Conservation (phyloP, 2,113 vertebrate species). For the Oryzias melastigma region DNA sequence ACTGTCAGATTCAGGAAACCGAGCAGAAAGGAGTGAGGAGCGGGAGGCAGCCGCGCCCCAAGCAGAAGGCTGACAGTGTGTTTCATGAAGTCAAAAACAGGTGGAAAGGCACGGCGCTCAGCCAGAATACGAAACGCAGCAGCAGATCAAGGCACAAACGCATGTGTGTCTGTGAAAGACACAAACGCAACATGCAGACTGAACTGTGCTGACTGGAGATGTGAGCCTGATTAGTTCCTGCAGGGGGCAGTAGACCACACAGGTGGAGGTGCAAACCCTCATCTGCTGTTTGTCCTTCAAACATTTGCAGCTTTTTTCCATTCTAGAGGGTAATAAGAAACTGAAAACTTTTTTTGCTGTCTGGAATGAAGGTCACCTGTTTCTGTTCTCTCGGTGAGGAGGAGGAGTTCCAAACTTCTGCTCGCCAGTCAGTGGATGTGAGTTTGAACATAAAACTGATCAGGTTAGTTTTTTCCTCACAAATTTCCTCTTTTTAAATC, state of each 20-base stretch:
- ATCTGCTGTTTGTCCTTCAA: too few species aligned
- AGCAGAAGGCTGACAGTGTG: slow-evolving; percentile 43
- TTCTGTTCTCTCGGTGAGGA: too few species aligned
- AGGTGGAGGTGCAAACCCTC: too few species aligned
- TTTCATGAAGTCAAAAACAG: slow-evolving; percentile 2
- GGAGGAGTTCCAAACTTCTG: too few species aligned
- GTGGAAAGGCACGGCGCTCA: slow-evolving; percentile 67
- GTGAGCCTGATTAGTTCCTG: slow-evolving; percentile 33
- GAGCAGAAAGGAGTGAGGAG: slow-evolving; percentile 7
- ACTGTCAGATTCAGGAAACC: background rate
- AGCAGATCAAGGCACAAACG: slow-evolving; percentile 76
- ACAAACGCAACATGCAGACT: background rate
- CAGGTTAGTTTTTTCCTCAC: background rate
- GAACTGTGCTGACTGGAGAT: background rate
- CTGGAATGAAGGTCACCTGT: too few species aligned
- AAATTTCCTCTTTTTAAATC: background rate
- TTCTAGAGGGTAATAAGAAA: too few species aligned
- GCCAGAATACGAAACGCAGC: slow-evolving; percentile 34
- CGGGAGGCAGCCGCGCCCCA: slow-evolving; percentile 5
- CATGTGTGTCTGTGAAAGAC: slow-evolving; percentile 28
- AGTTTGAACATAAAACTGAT: too few species aligned
- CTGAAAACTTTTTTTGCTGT: too few species aligned
- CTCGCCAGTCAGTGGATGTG: too few species aligned
- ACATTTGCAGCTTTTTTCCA: too few species aligned
- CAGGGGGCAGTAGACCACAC: slow-evolving; percentile 6